Base-by-base conservation (phyloP, 2,113 vertebrate species). In the Archilochus colubris region DNA sequence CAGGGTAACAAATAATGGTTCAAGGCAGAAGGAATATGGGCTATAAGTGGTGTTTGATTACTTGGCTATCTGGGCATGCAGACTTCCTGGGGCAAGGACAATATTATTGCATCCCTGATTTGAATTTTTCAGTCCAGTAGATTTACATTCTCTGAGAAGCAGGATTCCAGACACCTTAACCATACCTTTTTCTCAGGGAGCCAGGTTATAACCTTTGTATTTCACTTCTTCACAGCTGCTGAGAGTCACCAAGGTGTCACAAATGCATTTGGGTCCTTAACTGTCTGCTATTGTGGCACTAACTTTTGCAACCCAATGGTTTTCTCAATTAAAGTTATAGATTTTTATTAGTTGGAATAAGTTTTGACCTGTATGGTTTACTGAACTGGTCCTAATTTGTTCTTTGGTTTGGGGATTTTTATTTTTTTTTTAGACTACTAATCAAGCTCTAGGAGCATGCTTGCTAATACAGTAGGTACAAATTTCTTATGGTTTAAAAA, bases 51-150 rank as follows among this genome's bases (percentile, higher is more conserved):
- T 61, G n/a, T 57, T 61, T 68, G 48, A 27, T 69, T 40, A 19
- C 38, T 33, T 50, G 59, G 21, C 23, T 83, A 1, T 22, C 59
- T 66, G 63, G 10, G 31, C 3, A 0, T 10, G 4, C 0, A 38
- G 36, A 22, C 20, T 74, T 79, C 54, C 31, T 14, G 6, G 53
- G 54, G 44, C 67, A 64, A 18, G 10, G 30, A 43, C 13, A 3
- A 8, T 28, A 22, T 23, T 24, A 0, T 12, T 64, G n/a, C 21
- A 59, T 23, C 48, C 25, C 31, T 44, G 30, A 28, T 75, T 12
- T 62, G 46, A 80, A n/a, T 87, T 27, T 68, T 30, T 40, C 57
- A 80, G 12, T 86, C 40, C 31, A 50, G 33, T 3, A 38, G 9
- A 62, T 54, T 55, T 30, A 16, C 9, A 5, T 33, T 63, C 48